Percentiles rank a stretch among this genome's conserved stretches.
These are phyloP conservation scores for Nycticryphes semicollaris DNA, from an alignment of 2,113 vertebrate species.

Conservation along the genomic window DNA sequence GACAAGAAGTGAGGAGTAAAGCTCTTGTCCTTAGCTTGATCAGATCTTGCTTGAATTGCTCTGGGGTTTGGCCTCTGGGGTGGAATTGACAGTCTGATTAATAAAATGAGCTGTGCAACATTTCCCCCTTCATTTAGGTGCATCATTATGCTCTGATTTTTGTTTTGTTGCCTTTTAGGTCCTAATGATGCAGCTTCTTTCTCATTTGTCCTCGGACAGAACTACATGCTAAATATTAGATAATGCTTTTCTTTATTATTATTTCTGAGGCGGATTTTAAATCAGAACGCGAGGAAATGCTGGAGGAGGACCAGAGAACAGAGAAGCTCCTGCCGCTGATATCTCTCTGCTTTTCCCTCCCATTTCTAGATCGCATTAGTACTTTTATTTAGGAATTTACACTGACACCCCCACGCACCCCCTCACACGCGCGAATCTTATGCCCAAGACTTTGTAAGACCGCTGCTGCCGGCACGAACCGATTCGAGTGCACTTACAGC, in stretches of 20 bases:
- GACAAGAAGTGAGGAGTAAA: constrained; percentile 88
- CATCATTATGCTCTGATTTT: constrained; percentile 99
- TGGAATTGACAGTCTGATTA: constrained; percentile 99
- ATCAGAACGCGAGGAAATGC: not conserved
- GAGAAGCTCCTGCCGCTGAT: not conserved
- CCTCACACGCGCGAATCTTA: not conserved
- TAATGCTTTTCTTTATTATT: constrained; percentile 67
- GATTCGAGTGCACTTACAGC: not conserved
- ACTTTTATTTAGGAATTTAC: constrained; percentile 68
- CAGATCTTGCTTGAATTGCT: constrained; percentile 90
- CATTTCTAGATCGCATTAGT: constrained; percentile 46
- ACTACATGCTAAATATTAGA: constrained; percentile 74
- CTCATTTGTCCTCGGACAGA: constrained; percentile 79
- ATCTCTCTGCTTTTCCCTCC: constrained; percentile 56
- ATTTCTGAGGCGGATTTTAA: constrained; percentile 19
- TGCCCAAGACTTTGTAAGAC: constrained; percentile 16
- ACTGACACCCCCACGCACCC: constrained; percentile 2
- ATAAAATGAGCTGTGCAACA: constrained; percentile 97
- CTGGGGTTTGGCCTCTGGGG: constrained; percentile 98
- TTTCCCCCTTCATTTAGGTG: constrained; percentile 99
- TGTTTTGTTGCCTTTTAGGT: constrained; percentile 93
- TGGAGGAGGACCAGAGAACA: constrained; percentile 43
- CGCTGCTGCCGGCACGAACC: not conserved
- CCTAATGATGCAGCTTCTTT: constrained; percentile 81
- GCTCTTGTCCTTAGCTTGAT: constrained; percentile 88